These are phyloP conservation scores for Crotalus tigris DNA, from an alignment of 2,113 vertebrate genomes.

Conservation along the genomic window DNA sequence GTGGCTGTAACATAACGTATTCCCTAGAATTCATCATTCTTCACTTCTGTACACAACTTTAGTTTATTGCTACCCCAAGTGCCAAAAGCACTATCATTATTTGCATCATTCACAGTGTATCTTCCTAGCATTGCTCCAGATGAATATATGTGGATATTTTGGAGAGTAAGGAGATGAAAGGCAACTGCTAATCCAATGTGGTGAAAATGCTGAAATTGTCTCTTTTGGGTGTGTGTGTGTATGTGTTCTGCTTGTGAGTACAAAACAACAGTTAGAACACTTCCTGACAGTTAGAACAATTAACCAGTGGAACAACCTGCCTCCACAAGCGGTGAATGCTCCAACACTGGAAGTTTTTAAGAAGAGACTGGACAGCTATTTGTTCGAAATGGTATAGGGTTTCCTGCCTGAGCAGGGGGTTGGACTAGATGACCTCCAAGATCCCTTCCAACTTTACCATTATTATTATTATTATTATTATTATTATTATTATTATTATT, in stretches of 20 bases:
- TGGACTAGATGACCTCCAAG: too few species aligned
- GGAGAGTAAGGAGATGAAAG: neutral
- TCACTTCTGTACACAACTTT: neutral
- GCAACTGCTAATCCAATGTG: neutral
- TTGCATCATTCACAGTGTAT: neutral
- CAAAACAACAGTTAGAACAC: neutral
- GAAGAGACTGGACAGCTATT: too few species aligned
- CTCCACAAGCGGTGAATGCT: too few species aligned
- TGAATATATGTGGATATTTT: neutral
- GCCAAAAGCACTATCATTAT: neutral
- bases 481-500: neutral
- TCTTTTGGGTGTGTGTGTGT: neutral
- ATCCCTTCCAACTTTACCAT: too few species aligned
- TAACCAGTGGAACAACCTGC: too few species aligned
- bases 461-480: too few species aligned
- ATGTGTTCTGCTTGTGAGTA: neutral
- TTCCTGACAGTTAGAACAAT: too few species aligned
- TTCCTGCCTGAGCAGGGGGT: too few species aligned
- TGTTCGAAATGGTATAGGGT: too few species aligned
- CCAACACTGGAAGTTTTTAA: too few species aligned
- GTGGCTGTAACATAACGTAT: neutral
- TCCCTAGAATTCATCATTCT: neutral
- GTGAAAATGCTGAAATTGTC: neutral
- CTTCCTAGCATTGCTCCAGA: neutral
- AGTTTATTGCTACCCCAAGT: neutral